Evolutionary conservation across 2,797 vertebrate species (phyloP), one percentile per base, ranked within the genome.

Genomic region (Rallus crepitans): DNA sequence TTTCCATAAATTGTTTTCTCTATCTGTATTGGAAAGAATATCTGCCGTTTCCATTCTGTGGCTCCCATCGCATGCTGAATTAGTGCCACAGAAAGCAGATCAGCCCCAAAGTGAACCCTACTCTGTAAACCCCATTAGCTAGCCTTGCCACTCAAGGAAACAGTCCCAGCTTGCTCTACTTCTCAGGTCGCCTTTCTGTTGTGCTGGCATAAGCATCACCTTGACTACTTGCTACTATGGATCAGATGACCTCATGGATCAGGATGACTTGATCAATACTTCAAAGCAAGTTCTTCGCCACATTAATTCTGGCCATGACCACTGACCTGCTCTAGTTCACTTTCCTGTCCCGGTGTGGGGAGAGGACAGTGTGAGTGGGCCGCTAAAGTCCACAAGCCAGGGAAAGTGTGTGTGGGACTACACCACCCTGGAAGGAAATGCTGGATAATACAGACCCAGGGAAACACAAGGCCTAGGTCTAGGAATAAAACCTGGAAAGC

Each of bases 401-500:
- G 50, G 85, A 89, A 96, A 78, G 53, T 63, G 40, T 70, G 15
- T 48, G 31, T 56, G 70, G 35, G 37, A 76, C 66, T 28, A 45
- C 42, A 66, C 20, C n/a, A 35, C 25, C 2, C 1, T 68, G 81
- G 77, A 84, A 94, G 78, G 80, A 94, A 90, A 60, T 60, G 52
- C 47, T 93, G 86, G 5, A 82, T 93, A 80, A 45, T 61, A 52
- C 3, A 3, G 61, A 63, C 11, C 30, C 68, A 82, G 37, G 63
- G 84, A 95, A 89, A 82, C 80, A 23, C 7, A 57, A 77, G 40
- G n/a, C 63, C 27, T 68, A 19, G 25, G 48, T 82, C 80, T 87
- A 91, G 90, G 69, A 77, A 81, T 87, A 82, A 94, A 75, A 65
- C 45, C 31, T 83, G 56, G 65, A 92, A 91, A 93, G 66, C 77